Evolutionary conservation across 2,888 invertebrate genomes (phyloP).

Genomic region (Lithosia quadra): DNA sequence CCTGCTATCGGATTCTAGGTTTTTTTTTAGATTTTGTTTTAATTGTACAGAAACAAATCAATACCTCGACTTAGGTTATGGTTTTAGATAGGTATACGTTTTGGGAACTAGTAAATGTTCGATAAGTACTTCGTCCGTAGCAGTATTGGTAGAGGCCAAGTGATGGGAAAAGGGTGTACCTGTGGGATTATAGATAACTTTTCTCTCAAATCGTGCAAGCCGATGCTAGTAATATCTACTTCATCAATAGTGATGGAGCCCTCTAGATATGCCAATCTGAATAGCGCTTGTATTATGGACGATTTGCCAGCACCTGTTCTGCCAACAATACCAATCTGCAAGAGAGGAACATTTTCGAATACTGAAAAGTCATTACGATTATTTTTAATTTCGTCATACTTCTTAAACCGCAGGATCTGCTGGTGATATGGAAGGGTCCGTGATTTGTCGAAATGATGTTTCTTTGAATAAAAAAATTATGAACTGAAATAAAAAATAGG

Average conservation of each 20-base stretch:
- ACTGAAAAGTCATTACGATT: neutral
- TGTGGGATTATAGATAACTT: slow-evolving; percentile 89
- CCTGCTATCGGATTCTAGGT: no score
- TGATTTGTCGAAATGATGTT: no score
- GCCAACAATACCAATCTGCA: slow-evolving; percentile 89
- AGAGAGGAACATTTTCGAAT: neutral
- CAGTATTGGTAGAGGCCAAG: no score
- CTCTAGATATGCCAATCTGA: slow-evolving; percentile 88
- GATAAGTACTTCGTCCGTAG: no score
- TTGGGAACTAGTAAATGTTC: neutral
- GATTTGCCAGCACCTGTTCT: slow-evolving; percentile 91
- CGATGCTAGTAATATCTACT: slow-evolving; percentile 86
- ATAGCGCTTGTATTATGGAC: slow-evolving; percentile 90
- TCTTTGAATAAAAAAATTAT: no score
- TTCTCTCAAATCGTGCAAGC: slow-evolving; percentile 87
- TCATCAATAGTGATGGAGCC: slow-evolving; percentile 91
- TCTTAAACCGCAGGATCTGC: neutral
- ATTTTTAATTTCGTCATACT: neutral
- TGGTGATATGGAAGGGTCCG: no score
- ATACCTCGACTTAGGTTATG: no score
- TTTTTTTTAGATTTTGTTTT: no score
- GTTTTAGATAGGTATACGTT: no score
- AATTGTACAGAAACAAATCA: no score
- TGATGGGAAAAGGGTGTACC: slow-evolving; percentile 50
- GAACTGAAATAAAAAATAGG: no score